phyloP scores from a whole-genome alignment of 2,113 vertebrate genomes.

The Myrmecophaga tridactyla region DNA sequence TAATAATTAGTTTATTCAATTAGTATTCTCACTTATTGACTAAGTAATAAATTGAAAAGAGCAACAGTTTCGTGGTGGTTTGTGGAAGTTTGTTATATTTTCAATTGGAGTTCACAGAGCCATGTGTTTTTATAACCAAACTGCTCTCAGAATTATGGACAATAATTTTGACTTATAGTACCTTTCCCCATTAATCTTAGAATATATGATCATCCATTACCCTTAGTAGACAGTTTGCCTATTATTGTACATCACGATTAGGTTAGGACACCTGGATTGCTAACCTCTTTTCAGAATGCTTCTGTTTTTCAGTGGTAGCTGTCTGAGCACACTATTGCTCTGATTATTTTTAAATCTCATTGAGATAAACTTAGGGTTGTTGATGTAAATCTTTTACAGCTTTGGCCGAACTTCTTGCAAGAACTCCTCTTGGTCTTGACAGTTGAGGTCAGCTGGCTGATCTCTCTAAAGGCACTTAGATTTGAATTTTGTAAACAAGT shows the following conservation, averaged over 20 bases:
- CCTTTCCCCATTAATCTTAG: conserved; percentile 14
- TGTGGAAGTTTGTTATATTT: neutral
- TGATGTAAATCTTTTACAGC: conserved; percentile 47
- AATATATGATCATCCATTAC: conserved; percentile 1
- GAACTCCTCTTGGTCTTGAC: conserved; percentile 6
- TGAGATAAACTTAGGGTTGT: conserved; percentile 38
- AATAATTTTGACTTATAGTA: conserved; percentile 8
- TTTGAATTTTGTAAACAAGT: conserved; percentile 49
- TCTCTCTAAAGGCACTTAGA: conserved; percentile 41
- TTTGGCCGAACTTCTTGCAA: conserved; percentile 43
- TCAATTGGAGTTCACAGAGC: conserved; percentile 23
- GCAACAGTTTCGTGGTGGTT: neutral
- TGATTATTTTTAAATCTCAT: conserved; percentile 48
- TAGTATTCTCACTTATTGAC: neutral
- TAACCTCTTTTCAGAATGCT: conserved; percentile 44
- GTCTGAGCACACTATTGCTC: conserved; percentile 14
- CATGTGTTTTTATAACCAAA: conserved; percentile 23
- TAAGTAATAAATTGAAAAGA: conserved; percentile 26
- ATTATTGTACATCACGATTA: neutral
- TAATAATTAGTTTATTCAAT: conserved; percentile 24
- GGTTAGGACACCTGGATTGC: neutral
- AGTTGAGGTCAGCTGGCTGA: conserved; percentile 31
- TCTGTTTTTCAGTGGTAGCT: conserved; percentile 32
- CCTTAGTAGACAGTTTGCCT: neutral
- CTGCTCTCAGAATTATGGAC: neutral